These are phyloP conservation scores for Dicycla oo DNA, from an alignment of 2,888 invertebrate genomes.

Conservation along the genomic window DNA sequence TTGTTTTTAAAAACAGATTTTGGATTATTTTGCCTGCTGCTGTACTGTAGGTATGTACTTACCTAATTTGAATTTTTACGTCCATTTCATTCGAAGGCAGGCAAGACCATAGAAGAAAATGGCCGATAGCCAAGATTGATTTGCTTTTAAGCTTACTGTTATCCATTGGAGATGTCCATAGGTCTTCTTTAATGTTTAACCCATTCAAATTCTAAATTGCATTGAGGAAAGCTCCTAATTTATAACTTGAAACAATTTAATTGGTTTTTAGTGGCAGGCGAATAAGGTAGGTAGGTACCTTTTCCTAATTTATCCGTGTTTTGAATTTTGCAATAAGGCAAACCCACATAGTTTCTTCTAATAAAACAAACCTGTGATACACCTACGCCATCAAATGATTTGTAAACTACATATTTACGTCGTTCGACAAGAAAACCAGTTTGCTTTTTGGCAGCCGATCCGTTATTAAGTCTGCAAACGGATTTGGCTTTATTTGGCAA, in stretches of 20 bases:
- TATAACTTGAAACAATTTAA: neutral
- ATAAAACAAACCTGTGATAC: conserved; percentile 1
- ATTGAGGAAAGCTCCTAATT: neutral
- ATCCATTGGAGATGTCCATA: neutral
- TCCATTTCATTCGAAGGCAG: neutral
- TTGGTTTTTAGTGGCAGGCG: neutral
- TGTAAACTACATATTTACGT: too few relatives aligned
- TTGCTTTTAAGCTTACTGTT: neutral
- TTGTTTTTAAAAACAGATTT: neutral
- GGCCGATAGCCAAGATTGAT: too few relatives aligned
- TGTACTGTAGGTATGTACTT: neutral
- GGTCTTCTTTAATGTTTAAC: neutral
- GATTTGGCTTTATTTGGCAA: neutral
- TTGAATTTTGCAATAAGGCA: neutral
- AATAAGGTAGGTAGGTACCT: too few relatives aligned
- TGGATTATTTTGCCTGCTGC: neutral
- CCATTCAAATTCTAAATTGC: neutral
- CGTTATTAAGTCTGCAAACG: neutral
- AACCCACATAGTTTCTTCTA: neutral
- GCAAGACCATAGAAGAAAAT: neutral
- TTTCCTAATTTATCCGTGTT: neutral
- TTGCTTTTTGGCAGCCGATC: conserved; percentile 4
- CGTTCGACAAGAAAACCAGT: conserved; percentile 20
- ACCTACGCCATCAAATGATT: conserved; percentile 3
- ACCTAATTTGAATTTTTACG: neutral